These are phyloP conservation scores for Phrynosoma blainvillii DNA, from an alignment of 2,113 vertebrate species.

Conservation along the genomic window DNA sequence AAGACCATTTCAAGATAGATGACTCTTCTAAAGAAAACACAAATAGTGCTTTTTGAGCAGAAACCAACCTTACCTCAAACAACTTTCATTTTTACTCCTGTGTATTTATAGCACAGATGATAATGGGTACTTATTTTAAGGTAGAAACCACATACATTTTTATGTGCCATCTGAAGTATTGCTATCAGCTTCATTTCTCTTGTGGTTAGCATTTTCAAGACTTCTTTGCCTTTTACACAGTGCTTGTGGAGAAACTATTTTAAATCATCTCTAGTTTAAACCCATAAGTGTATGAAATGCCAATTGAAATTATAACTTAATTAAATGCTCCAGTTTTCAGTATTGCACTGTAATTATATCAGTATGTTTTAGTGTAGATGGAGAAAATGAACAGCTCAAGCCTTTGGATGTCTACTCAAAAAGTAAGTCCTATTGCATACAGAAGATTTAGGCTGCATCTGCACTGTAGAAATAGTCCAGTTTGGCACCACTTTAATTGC, in stretches of 20 bases:
- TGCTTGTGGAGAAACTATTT: background rate
- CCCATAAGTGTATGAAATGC: background rate
- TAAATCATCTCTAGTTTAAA: background rate
- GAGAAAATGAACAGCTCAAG: background rate
- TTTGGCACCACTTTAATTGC: too few relatives aligned
- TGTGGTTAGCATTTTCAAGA: background rate
- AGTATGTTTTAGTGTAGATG: background rate
- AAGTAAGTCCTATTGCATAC: background rate
- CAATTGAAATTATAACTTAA: background rate
- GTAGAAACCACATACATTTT: background rate
- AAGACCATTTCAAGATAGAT: slow-evolving; percentile 5
- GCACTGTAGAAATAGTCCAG: too few relatives aligned
- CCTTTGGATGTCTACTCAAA: background rate
- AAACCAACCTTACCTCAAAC: background rate
- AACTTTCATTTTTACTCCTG: background rate
- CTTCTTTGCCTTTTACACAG: too few relatives aligned
- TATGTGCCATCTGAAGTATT: background rate
- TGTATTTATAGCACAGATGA: background rate
- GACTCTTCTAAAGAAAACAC: background rate
- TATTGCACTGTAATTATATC: background rate
- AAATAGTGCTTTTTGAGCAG: background rate
- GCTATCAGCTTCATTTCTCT: background rate
- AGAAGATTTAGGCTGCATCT: too few relatives aligned
- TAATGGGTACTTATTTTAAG: background rate
- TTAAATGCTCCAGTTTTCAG: too few relatives aligned